phyloP scores from a whole-genome alignment of 2,797 vertebrate species.

The Spondyliosoma cantharus region DNA sequence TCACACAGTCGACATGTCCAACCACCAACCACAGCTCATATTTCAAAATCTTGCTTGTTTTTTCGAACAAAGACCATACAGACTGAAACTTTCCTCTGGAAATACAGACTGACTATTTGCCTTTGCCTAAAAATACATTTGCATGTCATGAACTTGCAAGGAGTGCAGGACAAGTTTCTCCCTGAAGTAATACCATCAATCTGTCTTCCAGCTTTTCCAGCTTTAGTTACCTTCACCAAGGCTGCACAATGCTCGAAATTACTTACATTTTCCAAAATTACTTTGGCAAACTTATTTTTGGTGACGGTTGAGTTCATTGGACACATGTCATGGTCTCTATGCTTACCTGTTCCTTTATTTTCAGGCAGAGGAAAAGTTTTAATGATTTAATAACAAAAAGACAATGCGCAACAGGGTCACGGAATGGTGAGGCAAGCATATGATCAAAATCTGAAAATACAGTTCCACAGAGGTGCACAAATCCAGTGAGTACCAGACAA shows the following conservation, averaged over 20 bases:
- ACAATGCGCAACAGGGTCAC: too few species aligned
- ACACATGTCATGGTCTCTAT: too few species aligned
- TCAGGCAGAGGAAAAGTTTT: too few species aligned
- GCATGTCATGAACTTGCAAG: conserved; percentile 24
- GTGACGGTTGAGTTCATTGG: too few species aligned
- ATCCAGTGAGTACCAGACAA: too few species aligned
- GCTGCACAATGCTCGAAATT: background rate
- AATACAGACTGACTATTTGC: background rate
- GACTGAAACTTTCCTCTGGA: conserved; percentile 14
- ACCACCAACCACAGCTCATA: conserved; percentile 36
- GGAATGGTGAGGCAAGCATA: too few species aligned
- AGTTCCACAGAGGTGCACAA: too few species aligned
- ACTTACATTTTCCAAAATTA: too few species aligned
- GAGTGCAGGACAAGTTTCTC: conserved; percentile 31
- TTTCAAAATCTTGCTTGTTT: conserved; percentile 39
- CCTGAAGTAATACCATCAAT: conserved; percentile 10
- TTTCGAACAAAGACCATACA: conserved; percentile 21
- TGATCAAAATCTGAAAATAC: too few species aligned
- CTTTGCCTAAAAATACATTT: conserved; percentile 43
- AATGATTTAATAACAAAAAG: too few species aligned
- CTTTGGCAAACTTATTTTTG: too few species aligned
- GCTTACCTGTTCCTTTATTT: too few species aligned
- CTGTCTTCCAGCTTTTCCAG: conserved; percentile 12
- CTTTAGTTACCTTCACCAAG: background rate
- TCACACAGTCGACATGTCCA: conserved; percentile 39